Conservation (phyloP, 2,113 vertebrate species). For the Cyprinodon brontotheroides region DNA sequence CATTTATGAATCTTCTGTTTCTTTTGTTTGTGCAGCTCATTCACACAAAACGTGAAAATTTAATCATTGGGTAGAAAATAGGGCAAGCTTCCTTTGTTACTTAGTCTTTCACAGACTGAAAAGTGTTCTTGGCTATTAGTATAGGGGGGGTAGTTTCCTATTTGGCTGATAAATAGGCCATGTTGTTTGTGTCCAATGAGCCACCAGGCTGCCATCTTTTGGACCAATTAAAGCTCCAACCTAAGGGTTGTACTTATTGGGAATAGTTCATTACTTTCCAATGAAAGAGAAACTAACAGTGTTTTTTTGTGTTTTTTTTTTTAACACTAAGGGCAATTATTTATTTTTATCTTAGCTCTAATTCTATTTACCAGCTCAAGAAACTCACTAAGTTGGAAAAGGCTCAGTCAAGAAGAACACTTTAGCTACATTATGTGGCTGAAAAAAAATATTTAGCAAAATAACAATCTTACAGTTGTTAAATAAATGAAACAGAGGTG, state of each 20-base stretch:
- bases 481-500: slow-evolving; percentile 8
- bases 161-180: slow-evolving; percentile 24
- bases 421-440: slow-evolving; percentile 46
- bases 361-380: slow-evolving; percentile 42
- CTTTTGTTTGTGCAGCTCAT: slow-evolving; percentile 16
- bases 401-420: slow-evolving; percentile 17
- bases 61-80: background rate
- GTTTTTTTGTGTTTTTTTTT: slow-evolving; percentile 54
- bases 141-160: slow-evolving; percentile 13
- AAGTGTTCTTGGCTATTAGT: slow-evolving; percentile 14
- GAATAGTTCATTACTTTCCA: slow-evolving; percentile 62
- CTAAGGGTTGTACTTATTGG: slow-evolving; percentile 38
- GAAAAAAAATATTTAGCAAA: slow-evolving; percentile 52
- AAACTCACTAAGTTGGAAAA: slow-evolving; percentile 40
- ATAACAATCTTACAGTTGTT: slow-evolving; percentile 2
- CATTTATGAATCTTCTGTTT: slow-evolving; percentile 3
- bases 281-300: slow-evolving; percentile 65
- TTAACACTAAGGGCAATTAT: slow-evolving; percentile 60
- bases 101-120: slow-evolving; percentile 5
- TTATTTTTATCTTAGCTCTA: slow-evolving; percentile 61
- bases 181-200: slow-evolving; percentile 32
- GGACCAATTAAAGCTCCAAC: slow-evolving; percentile 63
- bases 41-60: slow-evolving; percentile 26
- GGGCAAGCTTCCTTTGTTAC: slow-evolving; percentile 6
- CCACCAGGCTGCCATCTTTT: slow-evolving; percentile 41